phyloP scores from a whole-genome alignment of 2,113 vertebrate species.

The Ciconia stormi region DNA sequence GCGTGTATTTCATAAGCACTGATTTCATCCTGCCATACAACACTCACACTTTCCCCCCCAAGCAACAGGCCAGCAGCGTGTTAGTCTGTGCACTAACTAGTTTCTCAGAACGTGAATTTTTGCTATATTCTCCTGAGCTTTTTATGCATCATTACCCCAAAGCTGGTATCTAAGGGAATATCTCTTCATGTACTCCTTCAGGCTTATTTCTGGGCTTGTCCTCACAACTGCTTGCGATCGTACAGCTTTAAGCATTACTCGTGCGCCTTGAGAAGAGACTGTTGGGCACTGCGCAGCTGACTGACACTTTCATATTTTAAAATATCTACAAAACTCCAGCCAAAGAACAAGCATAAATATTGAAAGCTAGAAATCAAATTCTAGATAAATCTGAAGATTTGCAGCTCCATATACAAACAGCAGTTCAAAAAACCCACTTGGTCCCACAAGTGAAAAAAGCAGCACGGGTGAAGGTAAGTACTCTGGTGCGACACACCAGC shows the following conservation, averaged over 20 bases:
- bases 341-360: not conserved
- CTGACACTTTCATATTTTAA: not conserved
- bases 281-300: not conserved
- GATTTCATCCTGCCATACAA: not conserved
- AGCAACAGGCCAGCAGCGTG: not conserved
- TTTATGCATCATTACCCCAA: not conserved
- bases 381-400: not conserved
- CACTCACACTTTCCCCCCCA: not conserved
- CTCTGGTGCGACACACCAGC: fast-evolving
- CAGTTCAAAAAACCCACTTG: not conserved
- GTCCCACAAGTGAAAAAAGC: not conserved
- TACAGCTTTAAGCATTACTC: not conserved
- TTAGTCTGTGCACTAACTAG: not conserved
- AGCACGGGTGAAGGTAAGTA: not conserved
- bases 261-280: not conserved
- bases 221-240: not conserved
- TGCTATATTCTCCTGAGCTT: not conserved
- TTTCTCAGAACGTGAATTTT: not conserved
- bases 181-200: not conserved
- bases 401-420: not conserved
- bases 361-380: not conserved
- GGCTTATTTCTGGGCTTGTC: not conserved
- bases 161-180: not conserved
- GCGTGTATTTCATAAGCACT: not conserved
- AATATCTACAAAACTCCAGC: not conserved